Percentiles rank a stretch among this genome's conserved stretches.
Conservation (phyloP, 2,888 invertebrate genomes). For the Phlogophora meticulosa region DNA sequence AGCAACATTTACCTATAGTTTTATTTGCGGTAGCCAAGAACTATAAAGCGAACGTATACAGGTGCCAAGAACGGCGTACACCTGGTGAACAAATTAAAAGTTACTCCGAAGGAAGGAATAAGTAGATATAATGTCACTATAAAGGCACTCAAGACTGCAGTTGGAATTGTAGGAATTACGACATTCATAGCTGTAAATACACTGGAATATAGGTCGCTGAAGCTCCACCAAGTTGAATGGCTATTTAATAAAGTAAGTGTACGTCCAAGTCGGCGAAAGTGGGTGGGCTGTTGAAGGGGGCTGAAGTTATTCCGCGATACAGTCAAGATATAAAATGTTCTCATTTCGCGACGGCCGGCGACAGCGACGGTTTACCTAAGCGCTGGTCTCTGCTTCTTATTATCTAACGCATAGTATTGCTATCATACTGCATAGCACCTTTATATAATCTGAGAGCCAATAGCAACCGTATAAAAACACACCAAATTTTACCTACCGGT, state of each 20-base stretch:
- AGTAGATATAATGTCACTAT: constrained; percentile 55
- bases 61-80: constrained; percentile 60
- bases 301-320: constrained; percentile 59
- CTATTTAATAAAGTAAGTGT: constrained; percentile 79
- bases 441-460: neutral
- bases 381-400: constrained; percentile 12
- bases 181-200: constrained; percentile 61
- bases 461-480: neutral
- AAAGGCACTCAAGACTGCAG: constrained; percentile 39
- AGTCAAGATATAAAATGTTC: constrained; percentile 55
- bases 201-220: constrained; percentile 73
- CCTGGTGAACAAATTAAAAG: constrained; percentile 40
- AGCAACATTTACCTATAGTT: constrained; percentile 46
- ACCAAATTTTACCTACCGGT: neutral
- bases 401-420: neutral
- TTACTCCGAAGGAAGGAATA: constrained; percentile 48
- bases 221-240: constrained; percentile 71
- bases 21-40: constrained; percentile 66
- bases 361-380: constrained; percentile 1
- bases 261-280: constrained; percentile 69
- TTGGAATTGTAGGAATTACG: constrained; percentile 52
- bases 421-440: neutral
- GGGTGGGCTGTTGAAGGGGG: constrained; percentile 69
- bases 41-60: constrained; percentile 68
- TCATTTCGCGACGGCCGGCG: constrained; percentile 35